Evolutionary conservation across 2,113 vertebrate species (phyloP).

Genomic region (Pyrgilauda ruficollis): DNA sequence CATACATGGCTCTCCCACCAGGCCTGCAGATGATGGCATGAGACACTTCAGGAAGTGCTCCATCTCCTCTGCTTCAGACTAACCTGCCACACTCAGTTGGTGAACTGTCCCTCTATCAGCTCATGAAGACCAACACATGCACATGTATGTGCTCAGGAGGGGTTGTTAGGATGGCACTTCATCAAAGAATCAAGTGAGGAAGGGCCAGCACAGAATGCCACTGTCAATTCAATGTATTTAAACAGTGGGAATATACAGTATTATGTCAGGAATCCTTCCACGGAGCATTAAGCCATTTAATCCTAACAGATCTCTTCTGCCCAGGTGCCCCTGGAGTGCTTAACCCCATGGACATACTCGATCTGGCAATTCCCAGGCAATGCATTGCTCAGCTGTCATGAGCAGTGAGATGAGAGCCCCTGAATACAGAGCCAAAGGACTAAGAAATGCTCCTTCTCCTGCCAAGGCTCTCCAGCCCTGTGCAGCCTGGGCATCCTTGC

Average conservation of each 20-base stretch:
- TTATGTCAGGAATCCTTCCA: not conserved
- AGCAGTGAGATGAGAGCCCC: not conserved
- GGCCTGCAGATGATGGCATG: not conserved
- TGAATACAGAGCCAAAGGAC: not conserved
- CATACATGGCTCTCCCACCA: not conserved
- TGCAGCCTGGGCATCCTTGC: not conserved
- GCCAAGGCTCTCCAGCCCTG: not conserved
- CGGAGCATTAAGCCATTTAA: not conserved
- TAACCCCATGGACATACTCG: rapidly evolving
- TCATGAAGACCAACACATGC: not conserved
- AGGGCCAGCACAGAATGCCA: not conserved
- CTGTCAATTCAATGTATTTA: not conserved
- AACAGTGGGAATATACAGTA: not conserved
- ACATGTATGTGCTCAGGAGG: not conserved
- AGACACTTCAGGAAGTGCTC: not conserved
- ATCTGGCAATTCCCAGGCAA: not conserved
- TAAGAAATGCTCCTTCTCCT: not conserved
- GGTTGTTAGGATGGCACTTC: not conserved
- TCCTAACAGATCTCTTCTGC: not conserved
- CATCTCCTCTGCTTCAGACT: not conserved
- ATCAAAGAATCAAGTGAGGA: not conserved
- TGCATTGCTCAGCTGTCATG: not conserved
- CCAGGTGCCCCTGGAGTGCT: not conserved
- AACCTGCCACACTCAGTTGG: not conserved
- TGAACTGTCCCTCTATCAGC: not conserved